Evolutionary conservation across 2,113 vertebrate species (phyloP).

Genomic region (Coptodon rendalli): DNA sequence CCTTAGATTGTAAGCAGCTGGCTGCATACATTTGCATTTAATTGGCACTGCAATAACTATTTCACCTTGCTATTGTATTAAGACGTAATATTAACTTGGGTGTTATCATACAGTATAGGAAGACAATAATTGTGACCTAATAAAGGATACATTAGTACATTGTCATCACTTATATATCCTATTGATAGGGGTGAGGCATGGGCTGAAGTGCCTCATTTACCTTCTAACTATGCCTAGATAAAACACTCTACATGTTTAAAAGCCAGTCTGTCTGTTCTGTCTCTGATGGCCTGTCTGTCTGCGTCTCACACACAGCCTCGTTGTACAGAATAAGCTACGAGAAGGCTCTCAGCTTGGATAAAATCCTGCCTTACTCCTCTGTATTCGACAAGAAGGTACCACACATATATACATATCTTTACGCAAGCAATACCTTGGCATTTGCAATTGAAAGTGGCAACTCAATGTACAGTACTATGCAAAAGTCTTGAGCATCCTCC

Average conservation of each 20-base stretch:
- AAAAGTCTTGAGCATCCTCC: not conserved
- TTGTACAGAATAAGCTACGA: constrained; percentile 79
- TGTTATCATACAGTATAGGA: not conserved
- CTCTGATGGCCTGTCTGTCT: not conserved
- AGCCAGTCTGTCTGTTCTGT: not conserved
- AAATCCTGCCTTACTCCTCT: constrained; percentile 83
- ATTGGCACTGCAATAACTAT: not conserved
- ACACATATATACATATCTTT: not conserved
- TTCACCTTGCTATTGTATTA: not conserved
- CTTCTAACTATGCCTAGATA: not conserved
- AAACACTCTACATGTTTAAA: not conserved
- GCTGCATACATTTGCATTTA: constrained; percentile 1
- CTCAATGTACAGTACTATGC: not conserved
- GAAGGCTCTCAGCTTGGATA: constrained; percentile 76
- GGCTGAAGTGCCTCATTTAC: not conserved
- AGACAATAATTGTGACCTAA: not conserved
- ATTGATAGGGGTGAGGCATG: not conserved
- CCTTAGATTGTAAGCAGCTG: not conserved
- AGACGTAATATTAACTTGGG: not conserved
- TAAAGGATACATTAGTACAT: not conserved
- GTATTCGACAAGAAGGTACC: constrained; percentile 82
- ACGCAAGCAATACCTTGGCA: not conserved
- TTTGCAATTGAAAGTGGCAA: not conserved
- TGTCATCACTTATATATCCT: not conserved
- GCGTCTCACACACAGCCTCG: constrained; percentile 71